A percentile compares a stretch with the other conserved stretches of the same genome.
phyloP scores from a whole-genome alignment of 2,797 vertebrate genomes.

The Zalophus californianus region DNA sequence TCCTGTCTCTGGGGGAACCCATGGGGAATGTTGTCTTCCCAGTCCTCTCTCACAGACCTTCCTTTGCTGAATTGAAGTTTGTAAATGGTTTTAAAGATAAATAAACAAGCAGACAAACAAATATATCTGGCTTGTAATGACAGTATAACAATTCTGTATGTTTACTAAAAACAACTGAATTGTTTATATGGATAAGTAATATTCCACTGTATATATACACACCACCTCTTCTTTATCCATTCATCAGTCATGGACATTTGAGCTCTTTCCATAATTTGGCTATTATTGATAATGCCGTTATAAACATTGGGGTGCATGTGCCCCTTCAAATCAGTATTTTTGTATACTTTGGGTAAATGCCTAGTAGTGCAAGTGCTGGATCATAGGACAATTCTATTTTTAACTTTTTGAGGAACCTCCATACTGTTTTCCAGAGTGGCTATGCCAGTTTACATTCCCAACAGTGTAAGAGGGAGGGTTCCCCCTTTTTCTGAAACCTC shows the following conservation, averaged over 20 bases:
- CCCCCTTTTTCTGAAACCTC: not conserved
- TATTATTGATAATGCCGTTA: too few relatives aligned
- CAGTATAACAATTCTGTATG: not conserved
- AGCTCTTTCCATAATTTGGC: too few relatives aligned
- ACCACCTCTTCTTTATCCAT: too few relatives aligned
- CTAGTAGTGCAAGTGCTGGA: too few relatives aligned
- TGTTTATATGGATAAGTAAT: too few relatives aligned
- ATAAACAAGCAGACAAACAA: not conserved
- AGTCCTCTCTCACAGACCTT: not conserved
- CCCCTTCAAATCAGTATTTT: too few relatives aligned
- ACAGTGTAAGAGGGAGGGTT: not conserved
- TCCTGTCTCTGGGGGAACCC: not conserved
- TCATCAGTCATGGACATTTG: too few relatives aligned
- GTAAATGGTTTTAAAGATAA: conserved; percentile 78
- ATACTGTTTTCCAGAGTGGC: not conserved
- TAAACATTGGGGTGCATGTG: too few relatives aligned
- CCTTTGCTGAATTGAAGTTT: conserved; percentile 83
- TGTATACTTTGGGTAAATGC: too few relatives aligned
- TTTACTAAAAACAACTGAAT: conserved; percentile 31
- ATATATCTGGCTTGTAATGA: not conserved
- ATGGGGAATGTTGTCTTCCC: not conserved
- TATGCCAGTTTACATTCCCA: not conserved
- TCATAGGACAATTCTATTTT: too few relatives aligned
- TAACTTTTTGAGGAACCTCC: not conserved
- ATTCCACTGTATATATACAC: too few relatives aligned